Percentiles rank a stretch among this genome's conserved stretches.
phyloP scores from a whole-genome alignment of 2,113 vertebrate genomes.

The Tupaia chinensis region DNA sequence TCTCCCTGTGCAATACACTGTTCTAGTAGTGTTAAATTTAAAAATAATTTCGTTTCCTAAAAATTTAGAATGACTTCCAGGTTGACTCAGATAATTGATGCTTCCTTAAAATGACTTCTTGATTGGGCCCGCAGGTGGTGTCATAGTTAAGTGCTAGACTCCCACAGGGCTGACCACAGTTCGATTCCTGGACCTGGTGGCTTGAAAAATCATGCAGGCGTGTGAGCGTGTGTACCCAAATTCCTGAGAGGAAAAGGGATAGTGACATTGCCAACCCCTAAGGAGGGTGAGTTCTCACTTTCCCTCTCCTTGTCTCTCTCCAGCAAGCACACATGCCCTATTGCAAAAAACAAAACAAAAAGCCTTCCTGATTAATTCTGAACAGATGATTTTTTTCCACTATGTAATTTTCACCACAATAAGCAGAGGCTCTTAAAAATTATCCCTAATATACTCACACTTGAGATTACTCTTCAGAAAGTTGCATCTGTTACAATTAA shows the following conservation, averaged over 20 bases:
- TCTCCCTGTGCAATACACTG: neutral
- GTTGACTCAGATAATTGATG: slow-evolving; percentile 35
- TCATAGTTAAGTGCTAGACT: too few relatives aligned
- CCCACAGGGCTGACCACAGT: too few relatives aligned
- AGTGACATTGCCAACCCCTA: too few relatives aligned
- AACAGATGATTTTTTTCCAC: neutral
- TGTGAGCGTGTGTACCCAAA: too few relatives aligned
- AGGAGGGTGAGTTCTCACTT: too few relatives aligned
- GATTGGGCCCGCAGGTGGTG: neutral
- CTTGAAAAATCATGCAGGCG: too few relatives aligned
- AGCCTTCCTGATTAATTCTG: neutral
- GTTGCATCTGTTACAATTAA: neutral
- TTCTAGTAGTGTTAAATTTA: neutral
- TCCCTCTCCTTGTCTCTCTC: too few relatives aligned
- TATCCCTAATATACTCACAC: neutral
- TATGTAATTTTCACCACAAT: neutral
- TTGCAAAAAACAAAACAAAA: too few relatives aligned
- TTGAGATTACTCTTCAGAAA: neutral
- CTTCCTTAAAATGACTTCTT: slow-evolving; percentile 4
- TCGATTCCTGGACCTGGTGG: too few relatives aligned
- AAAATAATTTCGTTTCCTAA: slow-evolving; percentile 33
- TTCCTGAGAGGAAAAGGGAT: too few relatives aligned
- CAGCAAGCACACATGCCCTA: too few relatives aligned
- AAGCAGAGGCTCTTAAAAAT: neutral
- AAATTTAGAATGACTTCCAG: neutral